Base-by-base conservation (phyloP, 2,888 invertebrate species). In the Catonia carolina region DNA sequence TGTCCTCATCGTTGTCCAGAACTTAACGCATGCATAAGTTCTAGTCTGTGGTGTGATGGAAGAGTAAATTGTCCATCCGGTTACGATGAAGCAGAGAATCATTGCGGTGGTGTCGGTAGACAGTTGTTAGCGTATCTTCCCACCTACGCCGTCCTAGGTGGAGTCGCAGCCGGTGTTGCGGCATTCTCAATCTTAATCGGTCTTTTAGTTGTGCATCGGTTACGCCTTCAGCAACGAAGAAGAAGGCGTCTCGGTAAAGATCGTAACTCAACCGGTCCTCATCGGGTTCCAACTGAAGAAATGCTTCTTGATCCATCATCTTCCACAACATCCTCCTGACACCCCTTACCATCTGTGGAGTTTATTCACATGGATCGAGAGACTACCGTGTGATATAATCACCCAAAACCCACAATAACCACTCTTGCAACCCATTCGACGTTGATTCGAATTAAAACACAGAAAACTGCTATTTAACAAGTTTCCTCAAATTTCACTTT, bases 351-450 rank as follows among this genome's bases (percentile, higher is more conserved):
- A 78, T 85, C 88, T 79, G 90, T 91, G 81, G 91, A 91, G 74
- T 91, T 87, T 75, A 91, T 91, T 72, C 89, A 90, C 76, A 88
- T 91, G 78, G 91, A 92, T 78, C 85, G 90, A 74, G 91, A 91
- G 78, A 91, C 91, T 73, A 91, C 91, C 69, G 91, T 92, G 80
- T 89, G 84, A 86, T 45, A 15, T 45, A 27, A 27, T 27, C 27
- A 27, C 27, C 27, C 27, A 8, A 27, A 27, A 27, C 27, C 27
- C 27, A 27, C 5, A 27, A 27, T 27, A 27, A 27, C 27, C 8
- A 27, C 27, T 27, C 27, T 27, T 27, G 27, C 27, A 4, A 27
- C 27, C 4, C 27, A 27, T 27, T 27, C 27, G 5, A n/a, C n/a
- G n/a, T 6, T 27, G 27, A 27, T 27, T 27, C 27, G 27, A 4